Evolutionary conservation across 2,888 invertebrate genomes (phyloP), one percentile per base, ranked within the genome.

Genomic region (Deilephila porcellus): DNA sequence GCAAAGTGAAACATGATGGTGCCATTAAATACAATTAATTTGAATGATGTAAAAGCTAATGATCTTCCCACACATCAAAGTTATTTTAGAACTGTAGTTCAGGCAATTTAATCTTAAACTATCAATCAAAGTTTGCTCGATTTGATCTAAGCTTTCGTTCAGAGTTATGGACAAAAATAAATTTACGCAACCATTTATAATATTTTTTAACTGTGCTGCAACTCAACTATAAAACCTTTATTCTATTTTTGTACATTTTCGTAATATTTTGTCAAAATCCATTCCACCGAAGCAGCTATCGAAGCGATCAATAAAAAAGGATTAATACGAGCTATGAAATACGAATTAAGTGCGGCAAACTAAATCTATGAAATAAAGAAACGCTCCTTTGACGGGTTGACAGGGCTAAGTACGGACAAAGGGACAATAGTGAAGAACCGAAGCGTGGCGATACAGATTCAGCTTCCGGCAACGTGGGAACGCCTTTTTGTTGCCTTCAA

Each of bases 381-480:
- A 81, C 85, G 87, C 90, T 90, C 90, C 90, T 91, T 91, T 90
- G 88, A 90, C 85, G 85, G 85, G 80, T 86, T 88, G 89, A 88
- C 87, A 88, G 83, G 87, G 86, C 84, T 88, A 87, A 89, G 85
- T 88, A 88, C 85, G 87, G 88, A 92, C 92, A 92, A 91, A 89
- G 88, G 90, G 90, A 91, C 91, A 93, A 91, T 90, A 88, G 90
- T 85, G 86, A 90, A 90, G 93, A 91, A 93, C 89, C 89, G 91
- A 83, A 92, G 92, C 93, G 92, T 92, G 91, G 92, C 92, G 85
- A 90, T 91, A 88, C 83, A 89, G 86, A 83, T 83, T 85, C 83
- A 79, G 86, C 86, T 91, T 93, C 93, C 92, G 90, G 88, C 85
- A 85, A 90, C 93, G 93, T 94, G 93, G 91, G 93, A 94, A 93